Evolutionary conservation across 2,797 vertebrate species (phyloP).

Genomic region (Rhynchotus rufescens): DNA sequence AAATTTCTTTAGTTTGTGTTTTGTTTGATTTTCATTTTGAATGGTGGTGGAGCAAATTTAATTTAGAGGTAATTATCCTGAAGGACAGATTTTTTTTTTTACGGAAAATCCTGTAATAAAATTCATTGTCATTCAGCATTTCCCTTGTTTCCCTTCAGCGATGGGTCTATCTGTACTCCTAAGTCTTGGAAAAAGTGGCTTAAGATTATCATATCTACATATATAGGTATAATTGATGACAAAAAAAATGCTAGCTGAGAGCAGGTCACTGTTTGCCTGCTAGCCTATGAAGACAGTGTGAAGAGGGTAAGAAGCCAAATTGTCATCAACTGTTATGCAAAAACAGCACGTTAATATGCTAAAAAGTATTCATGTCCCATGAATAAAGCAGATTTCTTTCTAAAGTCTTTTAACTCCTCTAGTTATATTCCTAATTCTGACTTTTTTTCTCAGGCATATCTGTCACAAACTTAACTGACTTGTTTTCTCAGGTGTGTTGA

Average conservation of each 20-base stretch:
- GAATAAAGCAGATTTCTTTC: neutral
- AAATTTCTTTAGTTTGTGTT: neutral
- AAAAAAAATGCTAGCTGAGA: neutral
- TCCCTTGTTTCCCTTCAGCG: neutral
- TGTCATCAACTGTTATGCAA: neutral
- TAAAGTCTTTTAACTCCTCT: neutral
- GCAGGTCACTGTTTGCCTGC: neutral
- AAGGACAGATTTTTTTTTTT: neutral
- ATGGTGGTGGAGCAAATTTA: neutral
- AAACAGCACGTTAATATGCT: neutral
- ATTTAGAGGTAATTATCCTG: neutral
- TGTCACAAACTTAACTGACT: neutral
- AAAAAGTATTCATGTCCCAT: neutral
- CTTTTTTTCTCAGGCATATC: neutral
- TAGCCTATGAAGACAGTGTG: neutral
- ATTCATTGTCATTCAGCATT: neutral
- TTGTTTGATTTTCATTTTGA: neutral
- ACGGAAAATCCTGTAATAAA: neutral
- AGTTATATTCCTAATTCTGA: neutral
- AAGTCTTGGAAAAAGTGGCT: neutral
- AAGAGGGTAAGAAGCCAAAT: too few relatives aligned
- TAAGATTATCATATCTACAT: neutral
- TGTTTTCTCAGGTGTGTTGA: neutral
- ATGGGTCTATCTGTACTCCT: accelerated
- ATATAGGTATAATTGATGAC: neutral